These are phyloP conservation scores for Eudasyphora cyanicolor DNA, from an alignment of 2,888 invertebrate genomes.

Conservation along the genomic window DNA sequence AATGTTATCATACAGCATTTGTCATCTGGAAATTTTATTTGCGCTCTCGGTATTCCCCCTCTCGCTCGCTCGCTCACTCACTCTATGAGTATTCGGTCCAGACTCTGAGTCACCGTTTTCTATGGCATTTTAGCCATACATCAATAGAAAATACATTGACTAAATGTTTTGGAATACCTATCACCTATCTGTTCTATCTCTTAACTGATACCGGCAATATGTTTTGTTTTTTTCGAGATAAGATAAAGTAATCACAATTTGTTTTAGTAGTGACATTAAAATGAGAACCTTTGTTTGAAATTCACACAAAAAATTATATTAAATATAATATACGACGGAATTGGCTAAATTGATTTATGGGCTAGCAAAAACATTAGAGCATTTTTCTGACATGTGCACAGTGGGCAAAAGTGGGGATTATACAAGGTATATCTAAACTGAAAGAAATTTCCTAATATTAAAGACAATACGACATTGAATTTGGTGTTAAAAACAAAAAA, in stretches of 20 bases:
- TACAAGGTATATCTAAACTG: no score
- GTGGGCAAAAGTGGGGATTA: no score
- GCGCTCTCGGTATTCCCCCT: not conserved
- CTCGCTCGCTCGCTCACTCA: not conserved
- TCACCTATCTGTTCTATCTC: no score
- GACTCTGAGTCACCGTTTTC: conserved; percentile 2
- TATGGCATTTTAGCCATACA: not conserved
- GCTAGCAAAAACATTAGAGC: not conserved
- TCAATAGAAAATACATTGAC: not conserved
- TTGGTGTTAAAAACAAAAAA: no score
- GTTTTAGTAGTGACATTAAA: not conserved
- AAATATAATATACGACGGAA: not conserved
- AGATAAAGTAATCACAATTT: not conserved
- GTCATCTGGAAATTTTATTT: not conserved
- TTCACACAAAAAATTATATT: not conserved
- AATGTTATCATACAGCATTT: not conserved
- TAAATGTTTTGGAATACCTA: no score
- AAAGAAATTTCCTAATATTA: no score
- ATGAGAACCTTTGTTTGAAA: not conserved
- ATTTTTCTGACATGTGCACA: not conserved
- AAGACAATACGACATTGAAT: no score
- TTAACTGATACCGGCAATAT: not conserved
- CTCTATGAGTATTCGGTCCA: not conserved
- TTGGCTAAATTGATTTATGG: conserved; percentile 10
- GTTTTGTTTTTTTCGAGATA: not conserved